phyloP scores from a whole-genome alignment of 2,113 vertebrate genomes.

The Sinocyclocheilus grahami region DNA sequence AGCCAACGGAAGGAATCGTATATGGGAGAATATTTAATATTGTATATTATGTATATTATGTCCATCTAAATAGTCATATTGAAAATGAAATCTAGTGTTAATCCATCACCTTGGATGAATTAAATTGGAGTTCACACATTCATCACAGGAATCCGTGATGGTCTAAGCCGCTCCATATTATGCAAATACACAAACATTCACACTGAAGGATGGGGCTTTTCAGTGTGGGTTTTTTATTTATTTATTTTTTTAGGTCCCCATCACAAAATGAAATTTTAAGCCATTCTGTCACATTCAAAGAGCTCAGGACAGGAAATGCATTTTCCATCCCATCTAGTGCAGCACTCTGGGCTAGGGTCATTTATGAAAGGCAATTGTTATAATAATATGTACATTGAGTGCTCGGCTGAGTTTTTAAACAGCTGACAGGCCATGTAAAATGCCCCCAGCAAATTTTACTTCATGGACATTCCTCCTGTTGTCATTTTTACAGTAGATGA shows the following conservation, averaged over 20 bases:
- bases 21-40: not conserved
- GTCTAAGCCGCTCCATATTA: slow-evolving; percentile 25
- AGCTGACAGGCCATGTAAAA: slow-evolving; percentile 28
- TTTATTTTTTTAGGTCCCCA: slow-evolving; percentile 26
- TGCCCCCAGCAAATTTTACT: not conserved
- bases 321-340: slow-evolving; percentile 13
- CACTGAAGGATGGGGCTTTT: slow-evolving; percentile 1
- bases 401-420: slow-evolving; percentile 35
- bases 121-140: slow-evolving; percentile 23
- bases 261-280: slow-evolving; percentile 45
- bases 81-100: not conserved
- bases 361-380: slow-evolving; percentile 2
- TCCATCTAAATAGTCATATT: not conserved
- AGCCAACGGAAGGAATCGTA: not conserved
- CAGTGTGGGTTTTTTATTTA: not conserved
- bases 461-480: not conserved
- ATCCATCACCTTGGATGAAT: slow-evolving; percentile 25
- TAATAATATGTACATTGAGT: slow-evolving; percentile 34
- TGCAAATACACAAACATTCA: slow-evolving; percentile 39
- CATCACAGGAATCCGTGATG: not conserved
- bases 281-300: slow-evolving; percentile 41
- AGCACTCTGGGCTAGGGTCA: slow-evolving; percentile 2
- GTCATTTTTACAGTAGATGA: slow-evolving; percentile 21
- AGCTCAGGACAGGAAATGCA: slow-evolving; percentile 21
- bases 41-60: not conserved